Base-by-base conservation (phyloP, 2,888 invertebrate species). In the Cephus runcator region DNA sequence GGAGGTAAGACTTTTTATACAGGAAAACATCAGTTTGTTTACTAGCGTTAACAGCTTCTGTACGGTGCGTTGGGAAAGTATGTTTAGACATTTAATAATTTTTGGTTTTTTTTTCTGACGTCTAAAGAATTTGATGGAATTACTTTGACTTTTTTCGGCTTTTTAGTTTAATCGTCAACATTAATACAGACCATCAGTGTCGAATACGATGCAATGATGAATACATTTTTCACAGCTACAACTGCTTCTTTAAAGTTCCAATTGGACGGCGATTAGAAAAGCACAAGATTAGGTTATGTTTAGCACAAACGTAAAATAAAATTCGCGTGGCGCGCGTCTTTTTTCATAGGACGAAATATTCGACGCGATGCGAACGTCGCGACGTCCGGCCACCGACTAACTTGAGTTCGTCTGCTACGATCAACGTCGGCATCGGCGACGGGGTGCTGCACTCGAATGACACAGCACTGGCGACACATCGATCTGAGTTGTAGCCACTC, bases 371-470 rank as follows among this genome's bases (percentile, higher is more conserved):
- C 83, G 82, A 83, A 84, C 86, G 85, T 86, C 87, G 85, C 88
- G 88, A 88, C 86, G 88, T 86, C 84, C 87, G 85, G 81, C 85
- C 87, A 88, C 85, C 85, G 85, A 89, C 89, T 89, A 86, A 80
- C 83, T 75, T 33, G 31, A 30, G 12, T 31, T 34, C 12, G 6
- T 11, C 71, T 12, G 34, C 71, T 12, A 31, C 71, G 12, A 71
- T 33, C 71, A 31, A 15, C 71, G 71, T 71, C 71, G 31, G 31
- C 31, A 12, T 71, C 34, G 31, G 6, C 71, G 71, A 15, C 3
- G 12, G 71, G 71, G 71, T 56, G 56, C 56, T 56, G 56, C 56
- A 23, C 56, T 23, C 56, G 56, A 56, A 56, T 56, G 23, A 56
- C 23, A 56, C 56, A 23, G 56, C 56, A 56, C 56, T 56, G 56